phyloP scores from a whole-genome alignment of 1,140 invertebrate genomes.

The Drosophila paulistorum region DNA sequence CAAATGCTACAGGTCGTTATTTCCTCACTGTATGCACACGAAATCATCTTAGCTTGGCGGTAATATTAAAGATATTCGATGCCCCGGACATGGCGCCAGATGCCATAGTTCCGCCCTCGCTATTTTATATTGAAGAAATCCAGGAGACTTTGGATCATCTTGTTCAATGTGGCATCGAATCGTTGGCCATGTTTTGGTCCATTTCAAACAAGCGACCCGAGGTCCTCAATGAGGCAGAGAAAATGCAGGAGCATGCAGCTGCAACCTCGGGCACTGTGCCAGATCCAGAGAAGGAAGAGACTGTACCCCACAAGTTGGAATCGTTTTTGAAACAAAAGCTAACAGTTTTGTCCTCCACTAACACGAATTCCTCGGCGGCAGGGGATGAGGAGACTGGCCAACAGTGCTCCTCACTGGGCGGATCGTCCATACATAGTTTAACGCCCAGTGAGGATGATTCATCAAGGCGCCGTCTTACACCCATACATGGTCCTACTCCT shows the following conservation, averaged over 20 bases:
- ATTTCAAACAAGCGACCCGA: slow-evolving; percentile 85
- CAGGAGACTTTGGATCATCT: slow-evolving; percentile 88
- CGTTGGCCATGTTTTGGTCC: slow-evolving; percentile 86
- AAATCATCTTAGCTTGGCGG: slow-evolving; percentile 88
- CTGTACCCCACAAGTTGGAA: slow-evolving; percentile 79
- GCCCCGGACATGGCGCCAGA: slow-evolving; percentile 70
- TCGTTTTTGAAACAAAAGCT: slow-evolving; percentile 84
- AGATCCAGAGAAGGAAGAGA: slow-evolving; percentile 28
- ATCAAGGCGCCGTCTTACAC: slow-evolving; percentile 57
- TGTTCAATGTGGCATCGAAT: slow-evolving; percentile 87
- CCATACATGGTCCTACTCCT: slow-evolving; percentile 16
- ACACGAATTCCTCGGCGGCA: slow-evolving; percentile 4
- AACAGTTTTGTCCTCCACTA: slow-evolving; percentile 67
- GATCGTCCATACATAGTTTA: slow-evolving; percentile 78
- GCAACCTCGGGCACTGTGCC: slow-evolving; percentile 43
- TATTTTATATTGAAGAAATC: slow-evolving; percentile 86
- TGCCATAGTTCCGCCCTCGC: slow-evolving; percentile 78
- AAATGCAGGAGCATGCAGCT: slow-evolving; percentile 18
- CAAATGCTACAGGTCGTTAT: slow-evolving; percentile 84
- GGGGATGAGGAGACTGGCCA: slow-evolving; percentile 63
- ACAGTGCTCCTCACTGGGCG: slow-evolving; percentile 68
- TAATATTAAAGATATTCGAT: slow-evolving; percentile 88
- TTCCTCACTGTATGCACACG: slow-evolving; percentile 90
- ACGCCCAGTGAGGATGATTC: slow-evolving; percentile 77
- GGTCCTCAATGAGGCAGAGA: slow-evolving; percentile 50